Conservation (phyloP, 2,888 invertebrate genomes). For the Myopa tessellatipennis region DNA sequence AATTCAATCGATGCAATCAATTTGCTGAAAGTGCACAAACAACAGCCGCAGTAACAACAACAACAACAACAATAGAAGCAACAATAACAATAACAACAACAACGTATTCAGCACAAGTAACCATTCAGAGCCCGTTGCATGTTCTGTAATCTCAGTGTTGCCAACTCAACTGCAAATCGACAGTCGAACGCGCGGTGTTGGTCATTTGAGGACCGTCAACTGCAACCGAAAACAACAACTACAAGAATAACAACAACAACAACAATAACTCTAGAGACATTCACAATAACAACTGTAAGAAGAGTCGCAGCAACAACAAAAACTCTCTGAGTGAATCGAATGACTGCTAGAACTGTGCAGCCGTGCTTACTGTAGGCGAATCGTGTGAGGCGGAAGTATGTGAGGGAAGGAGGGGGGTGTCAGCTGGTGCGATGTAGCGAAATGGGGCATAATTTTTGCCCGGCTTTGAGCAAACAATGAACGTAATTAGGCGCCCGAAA, state of each 20-base stretch:
- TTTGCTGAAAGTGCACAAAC: constrained; percentile 17
- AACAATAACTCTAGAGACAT: not conserved
- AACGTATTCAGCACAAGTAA: not conserved
- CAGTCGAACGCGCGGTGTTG: constrained; percentile 28
- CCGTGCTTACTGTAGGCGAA: no score
- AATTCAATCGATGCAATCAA: constrained; percentile 39
- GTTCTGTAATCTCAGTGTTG: constrained; percentile 11
- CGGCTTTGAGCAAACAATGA: constrained; percentile 10
- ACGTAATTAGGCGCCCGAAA: constrained; percentile 16
- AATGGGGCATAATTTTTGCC: not conserved
- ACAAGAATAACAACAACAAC: not conserved
- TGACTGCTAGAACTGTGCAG: no score
- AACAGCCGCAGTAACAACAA: not conserved
- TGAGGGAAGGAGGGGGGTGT: not conserved
- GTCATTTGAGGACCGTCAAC: constrained; percentile 12
- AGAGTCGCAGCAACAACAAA: not conserved
- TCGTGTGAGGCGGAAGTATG: not conserved
- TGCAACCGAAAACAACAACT: not conserved
- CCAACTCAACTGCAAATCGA: constrained; percentile 25
- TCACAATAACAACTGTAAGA: no score
- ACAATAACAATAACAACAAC: not conserved
- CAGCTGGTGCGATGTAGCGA: not conserved
- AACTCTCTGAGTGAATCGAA: no score
- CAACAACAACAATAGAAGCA: not conserved
- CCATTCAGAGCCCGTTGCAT: not conserved